These are phyloP conservation scores for Chloropsis cyanopogon DNA, from an alignment of 2,113 vertebrate species.

Conservation along the genomic window DNA sequence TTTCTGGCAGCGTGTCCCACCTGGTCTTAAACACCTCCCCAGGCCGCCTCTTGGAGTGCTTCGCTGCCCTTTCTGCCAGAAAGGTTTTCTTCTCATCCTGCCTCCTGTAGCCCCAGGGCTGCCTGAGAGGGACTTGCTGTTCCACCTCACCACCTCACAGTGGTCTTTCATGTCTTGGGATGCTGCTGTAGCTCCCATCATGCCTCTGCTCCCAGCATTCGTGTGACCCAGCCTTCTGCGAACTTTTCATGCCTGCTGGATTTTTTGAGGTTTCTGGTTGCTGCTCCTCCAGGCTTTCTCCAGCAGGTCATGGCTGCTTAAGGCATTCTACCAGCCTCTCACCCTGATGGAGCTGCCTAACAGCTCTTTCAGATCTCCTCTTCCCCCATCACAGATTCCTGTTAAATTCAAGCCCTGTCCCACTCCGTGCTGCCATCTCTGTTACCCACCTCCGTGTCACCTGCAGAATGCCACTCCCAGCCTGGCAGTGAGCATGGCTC, in stretches of 20 bases:
- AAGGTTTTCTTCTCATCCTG: background rate
- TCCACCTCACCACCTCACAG: background rate
- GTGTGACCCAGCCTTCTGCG: background rate
- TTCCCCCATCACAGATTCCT: background rate
- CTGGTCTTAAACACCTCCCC: background rate
- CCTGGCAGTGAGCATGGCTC: background rate
- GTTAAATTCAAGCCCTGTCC: background rate
- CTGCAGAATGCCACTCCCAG: background rate
- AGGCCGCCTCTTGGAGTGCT: background rate
- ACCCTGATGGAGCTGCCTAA: background rate
- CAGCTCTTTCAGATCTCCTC: background rate
- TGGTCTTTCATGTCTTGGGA: background rate
- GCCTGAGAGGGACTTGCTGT: background rate
- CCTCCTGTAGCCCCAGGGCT: background rate
- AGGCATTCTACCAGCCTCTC: background rate
- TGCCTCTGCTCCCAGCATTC: background rate
- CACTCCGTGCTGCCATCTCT: background rate
- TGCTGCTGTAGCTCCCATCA: background rate
- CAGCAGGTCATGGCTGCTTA: background rate
- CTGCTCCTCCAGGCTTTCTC: background rate
- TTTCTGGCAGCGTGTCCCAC: background rate
- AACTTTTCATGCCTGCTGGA: background rate
- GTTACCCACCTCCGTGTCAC: rapidly evolving
- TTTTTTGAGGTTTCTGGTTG: background rate
- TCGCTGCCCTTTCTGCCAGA: background rate